Percentiles rank a stretch among this genome's conserved stretches.
These are phyloP conservation scores for Alethe castanea DNA, from an alignment of 2,113 vertebrate species.

Conservation along the genomic window DNA sequence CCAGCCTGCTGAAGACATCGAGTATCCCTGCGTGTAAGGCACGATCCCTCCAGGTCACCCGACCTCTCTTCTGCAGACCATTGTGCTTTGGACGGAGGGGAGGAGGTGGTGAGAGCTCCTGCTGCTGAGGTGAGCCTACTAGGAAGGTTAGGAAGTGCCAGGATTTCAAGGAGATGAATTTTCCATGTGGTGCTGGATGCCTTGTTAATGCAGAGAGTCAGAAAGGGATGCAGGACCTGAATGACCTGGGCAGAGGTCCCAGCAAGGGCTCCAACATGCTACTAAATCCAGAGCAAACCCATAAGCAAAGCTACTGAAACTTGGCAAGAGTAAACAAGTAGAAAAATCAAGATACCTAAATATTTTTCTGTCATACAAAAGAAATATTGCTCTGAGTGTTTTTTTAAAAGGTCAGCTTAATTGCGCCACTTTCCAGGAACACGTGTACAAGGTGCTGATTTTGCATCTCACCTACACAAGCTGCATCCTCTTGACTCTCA, in stretches of 20 bases:
- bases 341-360: neutral
- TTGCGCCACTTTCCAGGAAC: neutral
- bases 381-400: neutral
- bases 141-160: neutral
- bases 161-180: neutral
- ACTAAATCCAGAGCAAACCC: neutral
- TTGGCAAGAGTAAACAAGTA: neutral
- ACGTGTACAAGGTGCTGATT: neutral
- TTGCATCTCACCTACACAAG: neutral
- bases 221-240: neutral
- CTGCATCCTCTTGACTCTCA: neutral
- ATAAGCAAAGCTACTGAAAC: neutral
- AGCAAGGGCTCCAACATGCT: neutral
- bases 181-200: neutral
- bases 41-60: neutral
- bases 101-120: neutral
- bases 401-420: neutral
- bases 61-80: neutral
- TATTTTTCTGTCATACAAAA: neutral
- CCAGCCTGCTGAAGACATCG: neutral
- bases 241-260: neutral
- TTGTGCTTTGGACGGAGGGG: conserved; percentile 16
- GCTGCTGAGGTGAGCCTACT: neutral
- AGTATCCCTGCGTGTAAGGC: conserved; percentile 46
- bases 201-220: neutral